phyloP scores from a whole-genome alignment of 2,888 invertebrate genomes.

The Agapostemon virescens region DNA sequence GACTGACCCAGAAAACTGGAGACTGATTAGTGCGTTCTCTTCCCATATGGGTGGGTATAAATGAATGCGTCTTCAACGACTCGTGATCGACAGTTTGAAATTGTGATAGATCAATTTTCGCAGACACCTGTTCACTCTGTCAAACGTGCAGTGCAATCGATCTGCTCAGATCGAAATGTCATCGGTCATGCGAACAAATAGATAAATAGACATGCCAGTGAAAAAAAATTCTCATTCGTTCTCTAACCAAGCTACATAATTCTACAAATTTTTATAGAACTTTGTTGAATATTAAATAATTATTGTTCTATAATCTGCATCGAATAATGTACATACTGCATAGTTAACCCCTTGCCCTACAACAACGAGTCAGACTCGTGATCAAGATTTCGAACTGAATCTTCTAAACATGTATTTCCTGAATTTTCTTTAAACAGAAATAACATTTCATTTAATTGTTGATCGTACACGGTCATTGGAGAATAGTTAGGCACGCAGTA shows the following conservation, averaged over 20 bases:
- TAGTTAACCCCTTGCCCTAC: too few relatives aligned
- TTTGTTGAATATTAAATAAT: too few relatives aligned
- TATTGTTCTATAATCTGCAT: too few relatives aligned
- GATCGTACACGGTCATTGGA: too few relatives aligned
- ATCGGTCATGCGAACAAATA: background rate
- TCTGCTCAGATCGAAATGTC: background rate
- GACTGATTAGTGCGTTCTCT: background rate
- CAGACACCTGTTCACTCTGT: slow-evolving; percentile 11
- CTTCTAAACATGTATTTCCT: too few relatives aligned
- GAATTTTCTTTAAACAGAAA: too few relatives aligned
- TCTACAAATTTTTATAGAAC: background rate
- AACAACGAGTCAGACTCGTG: too few relatives aligned
- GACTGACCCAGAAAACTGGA: background rate
- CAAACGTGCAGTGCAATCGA: background rate
- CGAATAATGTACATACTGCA: too few relatives aligned
- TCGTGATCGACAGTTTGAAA: background rate
- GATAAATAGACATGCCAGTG: background rate
- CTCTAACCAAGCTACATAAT: background rate
- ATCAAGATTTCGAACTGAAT: too few relatives aligned
- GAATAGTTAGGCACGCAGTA: too few relatives aligned
- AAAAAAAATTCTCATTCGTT: background rate
- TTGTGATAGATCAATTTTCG: slow-evolving; percentile 1
- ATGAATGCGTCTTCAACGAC: background rate
- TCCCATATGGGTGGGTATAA: background rate
- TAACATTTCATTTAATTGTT: too few relatives aligned